Base-by-base conservation (phyloP, 1,140 invertebrate species). In the Aculops lycopersici region DNA sequence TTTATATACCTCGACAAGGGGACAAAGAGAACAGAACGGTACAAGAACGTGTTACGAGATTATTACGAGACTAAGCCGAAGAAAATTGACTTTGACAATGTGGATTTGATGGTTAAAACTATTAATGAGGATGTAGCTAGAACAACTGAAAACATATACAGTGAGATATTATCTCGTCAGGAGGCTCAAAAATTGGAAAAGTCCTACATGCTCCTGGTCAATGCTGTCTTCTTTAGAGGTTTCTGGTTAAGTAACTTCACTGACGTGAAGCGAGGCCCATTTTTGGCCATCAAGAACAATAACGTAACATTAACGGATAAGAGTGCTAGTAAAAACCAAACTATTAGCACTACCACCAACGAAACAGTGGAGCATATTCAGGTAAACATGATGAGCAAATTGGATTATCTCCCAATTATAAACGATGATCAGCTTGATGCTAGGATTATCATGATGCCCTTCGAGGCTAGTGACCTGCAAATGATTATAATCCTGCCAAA, bases 171-270 rank as follows among this genome's bases (percentile, higher is more conserved):
- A 2, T 20, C 14, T 35, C 4, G 2, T 4, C 20, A 44, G 18
- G 43, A 44, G n/a, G 15, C 41, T 21, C 4, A 15, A 2, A 36
- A 38, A 21, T 15, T 21, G 16, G 2, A 8, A 2, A 45, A 44
- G 16, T 31, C 36, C 4, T n/a, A 20, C 1, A 16, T 44, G 18
- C 13, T 44, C 2, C 43, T 44, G 3, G n/a, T 36, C 2, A 44
- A 43, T 37, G 21, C 43, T 18, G 21, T 44, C 5, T 44, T 44
- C 17, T 44, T 44, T 43, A 40, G 43, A 12, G 43, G 43, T 17
- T 44, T 17, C 18, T 44, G 43, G 43, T 15, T 17, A 2, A n/a
- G 17, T n/a, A 37, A 20, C 12, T 44, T 44, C 19, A 36, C 18
- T n/a, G n/a, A 43, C 13, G 17, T 36, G 13, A 19, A 43, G 8